Percentiles rank a stretch among this genome's conserved stretches.
Evolutionary conservation across 2,113 vertebrate species (phyloP).

Genomic region (Cyanocitta stelleri): DNA sequence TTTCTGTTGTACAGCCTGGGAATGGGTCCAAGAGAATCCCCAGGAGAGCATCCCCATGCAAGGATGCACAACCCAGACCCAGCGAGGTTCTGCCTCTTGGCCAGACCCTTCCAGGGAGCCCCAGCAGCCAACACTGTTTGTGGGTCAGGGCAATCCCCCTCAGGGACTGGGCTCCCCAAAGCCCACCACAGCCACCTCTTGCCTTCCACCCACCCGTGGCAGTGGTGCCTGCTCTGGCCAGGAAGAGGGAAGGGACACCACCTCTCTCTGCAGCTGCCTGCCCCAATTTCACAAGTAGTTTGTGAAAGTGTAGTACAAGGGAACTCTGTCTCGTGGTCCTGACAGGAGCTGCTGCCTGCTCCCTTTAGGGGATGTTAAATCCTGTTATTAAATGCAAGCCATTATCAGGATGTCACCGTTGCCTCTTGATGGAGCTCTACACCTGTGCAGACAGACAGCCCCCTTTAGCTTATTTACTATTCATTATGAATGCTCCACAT

Average conservation of each 20-base stretch:
- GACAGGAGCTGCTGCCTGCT: not conserved
- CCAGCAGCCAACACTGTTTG: not conserved
- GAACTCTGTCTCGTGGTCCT: not conserved
- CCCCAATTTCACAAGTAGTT: not conserved
- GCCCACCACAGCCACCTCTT: fast-evolving
- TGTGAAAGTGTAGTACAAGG: not conserved
- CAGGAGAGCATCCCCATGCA: fast-evolving
- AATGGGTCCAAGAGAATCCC: fast-evolving
- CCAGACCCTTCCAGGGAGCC: not conserved
- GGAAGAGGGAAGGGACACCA: not conserved
- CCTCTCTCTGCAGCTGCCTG: fast-evolving
- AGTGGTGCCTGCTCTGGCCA: fast-evolving
- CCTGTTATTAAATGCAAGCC: constrained; percentile 10
- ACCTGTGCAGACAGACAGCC: not conserved
- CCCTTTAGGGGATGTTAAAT: not conserved
- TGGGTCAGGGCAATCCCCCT: not conserved
- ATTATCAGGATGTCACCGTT: not conserved
- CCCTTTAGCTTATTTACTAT: not conserved
- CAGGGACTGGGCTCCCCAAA: fast-evolving
- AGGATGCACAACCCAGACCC: not conserved
- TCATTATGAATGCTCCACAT: not conserved
- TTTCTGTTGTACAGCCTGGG: not conserved
- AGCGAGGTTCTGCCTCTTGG: not conserved
- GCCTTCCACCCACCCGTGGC: fast-evolving
- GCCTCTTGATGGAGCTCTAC: not conserved